Base-by-base conservation (phyloP, 2,797 vertebrate species). In the Enteromius thamalakanensis region DNA sequence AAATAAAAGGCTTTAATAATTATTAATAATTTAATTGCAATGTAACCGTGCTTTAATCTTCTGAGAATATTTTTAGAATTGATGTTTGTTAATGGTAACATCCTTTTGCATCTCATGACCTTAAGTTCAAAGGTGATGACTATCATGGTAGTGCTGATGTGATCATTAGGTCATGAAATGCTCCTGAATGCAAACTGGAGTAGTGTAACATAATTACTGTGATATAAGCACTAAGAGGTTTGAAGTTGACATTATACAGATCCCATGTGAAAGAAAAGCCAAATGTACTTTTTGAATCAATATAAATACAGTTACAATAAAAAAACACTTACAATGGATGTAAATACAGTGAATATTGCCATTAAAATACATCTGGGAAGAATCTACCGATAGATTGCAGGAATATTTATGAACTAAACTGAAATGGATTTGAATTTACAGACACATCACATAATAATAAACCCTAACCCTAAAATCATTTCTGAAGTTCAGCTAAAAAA, bases 101-200 rank as follows among this genome's bases (percentile, higher is more conserved):
- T 58, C 14, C 4, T 60, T 75, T 37, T 14, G 49, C 29, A 37
- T 37, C n/a, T 60, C 53, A 11, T 60, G 53, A 76, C 34, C 8
- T 58, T 58, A 17, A 75, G 32, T 75, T 75, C 21, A 58, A 76
- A 58, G 21, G 32, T 14, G 40, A 55, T 42, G 37, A 77, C 14
- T 26, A 60, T 19, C 37, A 58, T 19, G 17, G 14, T 23, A 58
- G 10, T 62, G 12, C 19, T 72, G 69, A 81, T 72, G 79, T 72
- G 29, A 81, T 81, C 26, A 81, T 49, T 80, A 55, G 71, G 11
- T 32, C 26, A 47, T 32, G 40, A 47, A 77, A 26, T 12, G 34
- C n/a, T 76, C 17, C 15, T 32, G 29, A 32, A 32, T 26, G 26
- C 53, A 79, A 67, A 53, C 62, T 51, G 29, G 6, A 67, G 8